phyloP scores from a whole-genome alignment of 35 echinoderm and acorn worm genomes.

The Lytechinus pictus region DNA sequence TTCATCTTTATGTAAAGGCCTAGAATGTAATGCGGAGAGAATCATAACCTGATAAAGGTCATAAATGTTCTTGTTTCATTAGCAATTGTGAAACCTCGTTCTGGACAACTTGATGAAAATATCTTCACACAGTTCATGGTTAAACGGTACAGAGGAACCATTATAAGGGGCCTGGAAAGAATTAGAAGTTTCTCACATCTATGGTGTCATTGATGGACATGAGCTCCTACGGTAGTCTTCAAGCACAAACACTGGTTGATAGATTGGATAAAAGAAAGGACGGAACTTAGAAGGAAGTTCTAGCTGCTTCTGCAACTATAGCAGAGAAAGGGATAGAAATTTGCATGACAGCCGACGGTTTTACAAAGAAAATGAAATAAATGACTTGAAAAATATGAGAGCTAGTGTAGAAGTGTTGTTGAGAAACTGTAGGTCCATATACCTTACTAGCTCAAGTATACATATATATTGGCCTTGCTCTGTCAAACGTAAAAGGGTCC shows the following conservation, averaged over 20 bases:
- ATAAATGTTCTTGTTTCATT: not conserved
- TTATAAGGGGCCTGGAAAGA: not conserved
- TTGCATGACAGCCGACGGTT: not conserved
- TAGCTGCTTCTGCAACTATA: not conserved
- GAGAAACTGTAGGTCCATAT: no score
- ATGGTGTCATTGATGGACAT: not conserved
- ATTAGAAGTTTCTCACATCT: not conserved
- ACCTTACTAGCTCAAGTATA: no score
- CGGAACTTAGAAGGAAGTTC: not conserved
- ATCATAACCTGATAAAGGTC: no score
- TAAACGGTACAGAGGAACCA: not conserved
- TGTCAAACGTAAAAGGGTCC: no score
- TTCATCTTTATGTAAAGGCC: no score
- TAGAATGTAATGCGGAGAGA: no score
- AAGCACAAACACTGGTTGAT: not conserved
- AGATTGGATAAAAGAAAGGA: not conserved
- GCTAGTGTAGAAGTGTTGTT: no score
- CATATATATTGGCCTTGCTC: no score
- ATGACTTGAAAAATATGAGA: no score
- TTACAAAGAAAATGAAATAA: not conserved
- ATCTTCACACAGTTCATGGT: slow-evolving; percentile 11
- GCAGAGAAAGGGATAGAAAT: not conserved
- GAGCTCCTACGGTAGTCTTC: not conserved
- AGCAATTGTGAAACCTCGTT: not conserved
- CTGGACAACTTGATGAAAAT: not conserved